Conservation (phyloP, 2,113 vertebrate species). For the Anarhynchus alexandrinus region DNA sequence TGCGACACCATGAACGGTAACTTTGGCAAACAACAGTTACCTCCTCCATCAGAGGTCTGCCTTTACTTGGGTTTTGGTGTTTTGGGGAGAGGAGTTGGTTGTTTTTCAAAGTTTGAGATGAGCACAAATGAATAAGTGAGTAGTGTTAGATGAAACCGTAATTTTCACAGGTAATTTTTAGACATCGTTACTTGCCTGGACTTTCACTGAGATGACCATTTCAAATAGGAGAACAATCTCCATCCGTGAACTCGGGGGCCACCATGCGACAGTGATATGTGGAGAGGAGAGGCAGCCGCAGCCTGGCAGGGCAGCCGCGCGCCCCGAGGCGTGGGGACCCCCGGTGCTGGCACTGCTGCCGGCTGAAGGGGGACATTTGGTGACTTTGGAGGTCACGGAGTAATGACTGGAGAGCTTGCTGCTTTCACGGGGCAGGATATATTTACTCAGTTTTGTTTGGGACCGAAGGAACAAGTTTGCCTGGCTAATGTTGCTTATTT, state of each 20-base stretch:
- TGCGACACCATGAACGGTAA: rapidly evolving
- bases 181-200: neutral
- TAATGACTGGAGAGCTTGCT: neutral
- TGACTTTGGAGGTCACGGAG: neutral
- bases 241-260: neutral
- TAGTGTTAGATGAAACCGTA: neutral
- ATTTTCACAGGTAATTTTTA: neutral
- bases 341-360: rapidly evolving
- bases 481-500: rapidly evolving
- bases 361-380: neutral
- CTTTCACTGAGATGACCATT: neutral
- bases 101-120: neutral
- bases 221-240: neutral
- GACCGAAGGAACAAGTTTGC: neutral
- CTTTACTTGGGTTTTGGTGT: neutral
- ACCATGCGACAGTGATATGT: neutral
- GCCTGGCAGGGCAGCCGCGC: no score
- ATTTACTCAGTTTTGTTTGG: neutral
- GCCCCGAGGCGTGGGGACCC: neutral
- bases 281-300: neutral
- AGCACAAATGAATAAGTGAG: neutral
- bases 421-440: neutral
- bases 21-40: neutral
- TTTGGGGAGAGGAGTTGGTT: rapidly evolving
- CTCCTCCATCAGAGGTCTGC: neutral